Base-by-base conservation (phyloP, 1,140 invertebrate genomes). In the Ips typographus region DNA sequence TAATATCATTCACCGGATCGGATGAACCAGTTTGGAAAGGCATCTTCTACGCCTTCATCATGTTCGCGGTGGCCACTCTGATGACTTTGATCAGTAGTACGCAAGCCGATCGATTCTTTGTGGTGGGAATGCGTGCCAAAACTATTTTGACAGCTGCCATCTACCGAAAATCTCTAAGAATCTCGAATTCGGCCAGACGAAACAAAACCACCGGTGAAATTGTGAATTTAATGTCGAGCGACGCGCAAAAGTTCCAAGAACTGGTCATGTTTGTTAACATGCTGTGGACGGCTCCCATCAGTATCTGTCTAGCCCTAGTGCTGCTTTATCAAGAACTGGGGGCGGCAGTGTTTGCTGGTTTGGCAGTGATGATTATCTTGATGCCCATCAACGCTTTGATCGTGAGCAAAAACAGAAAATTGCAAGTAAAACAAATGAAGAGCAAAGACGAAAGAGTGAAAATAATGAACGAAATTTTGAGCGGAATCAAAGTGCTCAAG, bases 261-360 rank as follows among this genome's bases (percentile, higher is more conserved):
- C 81, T 96, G 44, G 91, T 90, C 1, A 88, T 91, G 1, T 97
- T 96, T 78, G 83, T 98, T 62, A 96, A 98, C 80, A 94, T 96
- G 88, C 87, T 98, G 72, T 99, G 96, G 96, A 98, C 95, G 1
- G 94, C 94, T 2, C 96, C 96, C 0, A 81, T 98, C 5, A 95
- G 97, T 84, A 98, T 98, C 73, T 83, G 82, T 4, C 77, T 98
- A 5, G 90, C 94, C 0, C 79, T 98, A 3, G 95, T 91, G 76
- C 95, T 98, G 82, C 81, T 98, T 2, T 98, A 94, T 93, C 85
- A 88, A 40, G 90, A 90, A 66, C 80, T 94, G 3, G 91, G 96
- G 1, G 87, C 90, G 0, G 91, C 95, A 1, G 94, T 96, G 5
- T 81, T 98, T 2, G 91, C 95, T 44, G 95, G 68, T 49, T 81